Evolutionary conservation across 2,797 vertebrate genomes (phyloP).

Genomic region (Liparis tanakae): DNA sequence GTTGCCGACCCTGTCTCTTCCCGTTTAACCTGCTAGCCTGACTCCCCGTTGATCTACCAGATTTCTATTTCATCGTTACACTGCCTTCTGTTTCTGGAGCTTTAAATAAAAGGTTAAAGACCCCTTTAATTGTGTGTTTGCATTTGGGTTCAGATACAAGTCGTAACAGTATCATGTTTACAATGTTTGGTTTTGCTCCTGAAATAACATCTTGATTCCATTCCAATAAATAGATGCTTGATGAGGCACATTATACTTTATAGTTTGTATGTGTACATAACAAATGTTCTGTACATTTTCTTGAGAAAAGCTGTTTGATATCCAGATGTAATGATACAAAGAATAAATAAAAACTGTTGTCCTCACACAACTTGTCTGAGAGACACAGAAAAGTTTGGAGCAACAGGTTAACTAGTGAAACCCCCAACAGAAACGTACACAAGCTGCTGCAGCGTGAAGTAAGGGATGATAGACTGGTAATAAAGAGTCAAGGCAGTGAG

Average conservation of each 20-base stretch:
- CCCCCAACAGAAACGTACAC: background rate
- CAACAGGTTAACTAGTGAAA: background rate
- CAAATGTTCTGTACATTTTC: background rate
- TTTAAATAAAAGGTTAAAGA: too few relatives aligned
- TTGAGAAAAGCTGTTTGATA: background rate
- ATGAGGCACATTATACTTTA: background rate
- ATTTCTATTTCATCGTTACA: too few relatives aligned
- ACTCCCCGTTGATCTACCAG: too few relatives aligned
- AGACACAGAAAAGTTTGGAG: constrained; percentile 6
- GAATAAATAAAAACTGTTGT: background rate
- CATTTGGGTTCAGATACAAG: too few relatives aligned
- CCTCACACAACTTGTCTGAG: background rate
- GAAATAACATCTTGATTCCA: background rate
- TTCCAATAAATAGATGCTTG: background rate
- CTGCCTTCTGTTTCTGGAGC: too few relatives aligned
- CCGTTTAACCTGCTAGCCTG: too few relatives aligned
- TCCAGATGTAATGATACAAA: background rate
- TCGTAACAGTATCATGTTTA: background rate
- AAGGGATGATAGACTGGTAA: background rate
- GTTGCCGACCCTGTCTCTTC: too few relatives aligned
- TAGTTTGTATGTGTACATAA: background rate
- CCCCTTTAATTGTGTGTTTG: too few relatives aligned
- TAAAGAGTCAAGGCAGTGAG: background rate
- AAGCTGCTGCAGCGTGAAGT: background rate
- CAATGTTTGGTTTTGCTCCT: background rate